Evolutionary conservation across 2,888 invertebrate species (phyloP), one percentile per base, ranked within the genome.

Genomic region (Drosophila neotestacea): DNA sequence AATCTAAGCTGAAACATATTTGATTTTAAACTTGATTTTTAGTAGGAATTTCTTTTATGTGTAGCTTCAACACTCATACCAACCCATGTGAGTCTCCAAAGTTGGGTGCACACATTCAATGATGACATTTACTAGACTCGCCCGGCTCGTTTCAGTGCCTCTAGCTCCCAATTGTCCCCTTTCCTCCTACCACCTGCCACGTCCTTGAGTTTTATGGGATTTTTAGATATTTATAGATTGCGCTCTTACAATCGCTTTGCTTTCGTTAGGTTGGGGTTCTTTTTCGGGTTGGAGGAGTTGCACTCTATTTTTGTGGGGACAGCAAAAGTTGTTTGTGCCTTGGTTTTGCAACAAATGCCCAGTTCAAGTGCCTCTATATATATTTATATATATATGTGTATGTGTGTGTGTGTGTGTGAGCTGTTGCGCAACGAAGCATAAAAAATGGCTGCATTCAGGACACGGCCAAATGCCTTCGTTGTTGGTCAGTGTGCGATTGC

Each of bases 161-260:
- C 42, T 22, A 22, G 22, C 22, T 22, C 22, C 22, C 22, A 22
- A 22, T 22, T 22, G 1, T n/a, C 4, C 52, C 30, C n/a, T 32
- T 32, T 32, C 30, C n/a, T 51, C 28, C 28, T 28, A 36, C 28
- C 58, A 62, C 52, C 69, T 61, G 70, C 71, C 76, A 73, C 65
- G 73, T 75, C 67, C 79, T 68, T 68, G 87, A 86, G 75, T 84
- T 83, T 83, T 83, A 83, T 86, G 81, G 79, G 85, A 81, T 81
- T 85, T 71, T 84, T 75, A 85, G 85, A 87, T 84, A 87, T 84
- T 84, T 87, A 84, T 87, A 85, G 84, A 87, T 84, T 79, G 85
- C 77, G 74, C 79, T 72, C 72, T 65, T 62, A 62, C 76, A 76
- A 76, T 65, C 76, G 78, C 62, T 59, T 65, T 69, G 68, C 61